These are phyloP conservation scores for Lepus europaeus DNA, from an alignment of 2,113 vertebrate genomes.

Conservation along the genomic window DNA sequence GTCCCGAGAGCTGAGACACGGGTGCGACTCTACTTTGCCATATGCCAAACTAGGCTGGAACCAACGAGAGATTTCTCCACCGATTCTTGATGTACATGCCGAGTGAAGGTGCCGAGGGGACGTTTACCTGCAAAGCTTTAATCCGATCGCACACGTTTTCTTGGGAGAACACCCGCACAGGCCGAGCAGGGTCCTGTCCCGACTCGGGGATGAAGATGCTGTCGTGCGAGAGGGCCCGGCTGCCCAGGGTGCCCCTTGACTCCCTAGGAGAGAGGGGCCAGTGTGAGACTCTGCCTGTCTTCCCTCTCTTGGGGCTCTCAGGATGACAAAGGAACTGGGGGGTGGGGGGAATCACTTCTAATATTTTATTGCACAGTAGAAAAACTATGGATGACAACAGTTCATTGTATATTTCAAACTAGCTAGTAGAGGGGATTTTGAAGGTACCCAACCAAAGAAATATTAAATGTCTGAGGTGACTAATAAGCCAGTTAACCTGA, in stretches of 20 bases:
- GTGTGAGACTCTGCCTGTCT: neutral
- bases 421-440: no score
- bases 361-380: no score
- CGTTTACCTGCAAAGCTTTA: conserved; percentile 94
- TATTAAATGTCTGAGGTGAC: no score
- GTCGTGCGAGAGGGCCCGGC: conserved; percentile 95
- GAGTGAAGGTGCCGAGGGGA: accelerated
- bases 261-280: conserved; percentile 85
- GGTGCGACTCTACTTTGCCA: neutral
- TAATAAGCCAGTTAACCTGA: no score
- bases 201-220: conserved; percentile 95
- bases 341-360: no score
- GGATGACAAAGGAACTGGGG: neutral
- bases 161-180: conserved; percentile 92
- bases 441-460: no score
- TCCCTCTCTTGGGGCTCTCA: neutral
- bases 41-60: neutral
- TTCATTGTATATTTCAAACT: no score
- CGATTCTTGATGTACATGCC: neutral
- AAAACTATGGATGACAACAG: no score
- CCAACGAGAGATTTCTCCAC: neutral
- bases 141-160: conserved; percentile 95
- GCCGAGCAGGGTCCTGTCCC: conserved; percentile 88
- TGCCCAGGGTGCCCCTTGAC: conserved; percentile 89
- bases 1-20: neutral